Conservation (phyloP, 2,888 invertebrate species). For the Cistogaster globosa region DNA sequence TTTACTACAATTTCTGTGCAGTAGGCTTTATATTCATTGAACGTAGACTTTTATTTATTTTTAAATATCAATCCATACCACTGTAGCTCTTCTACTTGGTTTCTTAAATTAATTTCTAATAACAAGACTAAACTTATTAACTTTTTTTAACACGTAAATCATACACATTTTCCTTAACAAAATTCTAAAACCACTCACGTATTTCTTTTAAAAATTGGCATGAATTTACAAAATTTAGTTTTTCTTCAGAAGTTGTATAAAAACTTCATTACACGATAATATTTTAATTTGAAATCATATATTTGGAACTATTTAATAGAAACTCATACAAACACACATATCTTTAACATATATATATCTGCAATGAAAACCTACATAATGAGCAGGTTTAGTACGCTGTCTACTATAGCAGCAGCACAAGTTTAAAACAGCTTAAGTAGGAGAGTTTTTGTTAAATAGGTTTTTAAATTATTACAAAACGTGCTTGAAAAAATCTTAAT, state of each 20-base stretch:
- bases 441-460: conserved; percentile 53
- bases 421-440: conserved; percentile 21
- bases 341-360: neutral
- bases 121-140: no score
- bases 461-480: conserved; percentile 70
- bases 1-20: no score
- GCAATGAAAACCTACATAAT: conserved; percentile 9
- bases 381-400: neutral
- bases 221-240: conserved; percentile 35
- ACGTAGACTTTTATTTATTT: no score
- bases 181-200: conserved; percentile 43
- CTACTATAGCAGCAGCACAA: neutral
- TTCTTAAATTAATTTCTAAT: no score
- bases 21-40: no score
- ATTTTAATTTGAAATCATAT: conserved; percentile 67
- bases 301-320: conserved; percentile 38
- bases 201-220: conserved; percentile 33
- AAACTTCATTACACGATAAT: conserved; percentile 66
- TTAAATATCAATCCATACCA: no score
- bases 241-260: conserved; percentile 48
- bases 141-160: no score
- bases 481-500: conserved; percentile 64
- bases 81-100: no score
- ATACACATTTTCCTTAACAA: no score
- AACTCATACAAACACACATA: neutral